Base-by-base conservation (phyloP, 2,113 vertebrate species). In the Pristiophorus japonicus region DNA sequence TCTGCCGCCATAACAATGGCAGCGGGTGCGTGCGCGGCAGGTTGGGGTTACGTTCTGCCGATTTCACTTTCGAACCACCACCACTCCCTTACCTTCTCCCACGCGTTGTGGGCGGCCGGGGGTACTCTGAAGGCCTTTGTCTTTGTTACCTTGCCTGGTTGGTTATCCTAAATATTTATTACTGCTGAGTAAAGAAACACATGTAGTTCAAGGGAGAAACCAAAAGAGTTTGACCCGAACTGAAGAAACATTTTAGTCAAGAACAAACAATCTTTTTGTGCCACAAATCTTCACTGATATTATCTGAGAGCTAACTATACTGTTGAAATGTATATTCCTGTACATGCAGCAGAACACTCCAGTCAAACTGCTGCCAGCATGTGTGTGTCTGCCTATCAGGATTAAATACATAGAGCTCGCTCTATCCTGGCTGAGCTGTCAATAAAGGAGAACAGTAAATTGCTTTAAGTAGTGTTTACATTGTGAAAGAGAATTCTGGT, bases 301-400 rank as follows among this genome's bases (percentile, higher is more conserved):
- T 51, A 47, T 55, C 85, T 88, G 85, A 0, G 27, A 55, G 85
- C 85, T 47, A 88, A 51, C 7, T 2, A 22, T 30, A 88, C 22
- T 88, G 47, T 88, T 47, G 85, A 88, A 55, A 88, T 88, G 84
- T 87, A 87, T 87, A 51, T 87, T 87, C 84, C 84, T 87, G 85
- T 88, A 47, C 47, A 55, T 88, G 24, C 42, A 88, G 7, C 85
- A 55, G 47, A 88, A 81, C 38, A 81, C 78, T 81, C 78, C 47
- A 30, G 22, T 30, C 22, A 30, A 51, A 88, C 3, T 3, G 24
- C 45, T 88, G 85, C 4, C 45, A 30, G 45, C 47, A 27, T 0
- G 5, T 81, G 27, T 24, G 24, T 55, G 45, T 55, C 47, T 55
- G 85, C 47, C 85, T 88, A 27, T 55, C 85, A 88, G 85, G 85